Evolutionary conservation across 2,888 invertebrate genomes (phyloP), one percentile per base, ranked within the genome.

Genomic region (Pyrrhia umbra): DNA sequence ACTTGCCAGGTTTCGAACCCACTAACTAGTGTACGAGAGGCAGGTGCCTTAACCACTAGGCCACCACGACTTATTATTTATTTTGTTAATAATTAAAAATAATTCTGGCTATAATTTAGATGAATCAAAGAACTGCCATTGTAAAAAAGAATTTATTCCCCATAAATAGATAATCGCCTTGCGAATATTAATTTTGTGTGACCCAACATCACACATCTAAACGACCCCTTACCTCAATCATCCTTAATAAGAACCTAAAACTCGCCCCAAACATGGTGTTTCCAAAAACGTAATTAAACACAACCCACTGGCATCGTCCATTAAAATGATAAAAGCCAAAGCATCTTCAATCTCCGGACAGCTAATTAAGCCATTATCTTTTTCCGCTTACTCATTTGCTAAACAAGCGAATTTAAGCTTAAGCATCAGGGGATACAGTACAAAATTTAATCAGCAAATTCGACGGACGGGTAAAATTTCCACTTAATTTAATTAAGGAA

Each of bases 341-440:
- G 18, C 37, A 63, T 68, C 58, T 65, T 57, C 68, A 62, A 68
- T 71, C 59, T 67, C 40, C 62, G 49, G 67, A 70, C 63, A 73
- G 65, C 66, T 77, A 81, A 81, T 81, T 79, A 81, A 74, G 68
- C 68, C 72, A 73, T 75, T 75, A 61, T 68, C 64, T 74, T 75
- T 80, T 81, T 71, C 65, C 57, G 68, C 74, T 68, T 40, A 75
- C 68, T 54, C 72, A 68, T 58, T 58, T 25, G 46, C 37, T 46
- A 39, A 56, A 47, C 63, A 74, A 68, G 40, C 61, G 20, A 71
- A 42, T 74, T 71, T 69, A 34, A 40, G 50, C 71, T 74, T 54
- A 52, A 76, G 68, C 61, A n/a, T 55, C 30, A 58, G 47, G 25
- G n/a, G 5, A 8, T 54, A 70, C 64, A 78, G 78, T 59, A 59